Evolutionary conservation across 2,797 vertebrate species (phyloP), one percentile per base, ranked within the genome.

Genomic region (Sebastes goodei): DNA sequence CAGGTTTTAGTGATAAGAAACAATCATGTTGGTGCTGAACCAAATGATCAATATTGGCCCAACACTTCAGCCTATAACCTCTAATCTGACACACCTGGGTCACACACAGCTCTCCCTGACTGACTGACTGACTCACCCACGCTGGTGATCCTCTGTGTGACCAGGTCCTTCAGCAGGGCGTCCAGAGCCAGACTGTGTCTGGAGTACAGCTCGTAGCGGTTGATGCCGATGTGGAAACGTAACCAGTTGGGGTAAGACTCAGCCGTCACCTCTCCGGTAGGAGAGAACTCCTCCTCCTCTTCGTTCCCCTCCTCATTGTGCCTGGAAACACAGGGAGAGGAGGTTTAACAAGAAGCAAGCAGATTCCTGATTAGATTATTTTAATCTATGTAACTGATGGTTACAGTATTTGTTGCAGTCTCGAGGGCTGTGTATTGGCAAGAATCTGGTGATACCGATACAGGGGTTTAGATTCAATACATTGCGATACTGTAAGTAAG

Each of bases 161-260:
- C 91, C 67, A 99, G 96, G 91, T 99, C 98, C 56, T 94, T 96
- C 17, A 99, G 95, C 77, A 99, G 93, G 25, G 96, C 95, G 0
- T 96, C 97, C 59, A 98, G 95, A 27, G 95, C 96, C 0, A 96
- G 96, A 76, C 95, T 97, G 86, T 96, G 95, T 80, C 97, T 94
- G 86, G 97, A 96, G 91, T 99, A 99, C 61, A 99, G 85, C 93
- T 99, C 97, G 0, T 97, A 97, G 25, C 98, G 97, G 92, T 98
- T 99, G 88, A 99, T 98, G 82, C 97, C 97, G 23, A 98, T 95
- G 94, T 99, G 98, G 94, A 99, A 99, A 80, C 97, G 97, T 81
- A 99, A 94, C 98, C 98, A 99, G 96, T 98, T 99, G 82, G 98
- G 98, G 83, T 98, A 99, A 49, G 97, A 96, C 66, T 99, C 97